Percentiles rank a stretch among this genome's conserved stretches.
Conservation (phyloP, 35 echinoderm and acorn worm genomes). For the Diadema setosum region DNA sequence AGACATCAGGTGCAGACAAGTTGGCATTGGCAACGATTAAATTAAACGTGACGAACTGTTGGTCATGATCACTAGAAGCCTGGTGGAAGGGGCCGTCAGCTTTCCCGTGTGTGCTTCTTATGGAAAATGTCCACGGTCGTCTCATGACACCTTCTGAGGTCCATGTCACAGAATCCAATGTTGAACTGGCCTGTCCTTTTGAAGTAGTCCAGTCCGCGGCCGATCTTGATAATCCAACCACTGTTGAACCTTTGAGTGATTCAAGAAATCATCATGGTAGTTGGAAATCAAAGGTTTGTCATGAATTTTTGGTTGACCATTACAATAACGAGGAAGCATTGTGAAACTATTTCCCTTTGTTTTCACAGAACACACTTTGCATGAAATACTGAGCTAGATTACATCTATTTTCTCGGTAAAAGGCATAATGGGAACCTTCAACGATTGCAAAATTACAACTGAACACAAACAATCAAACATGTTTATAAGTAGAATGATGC, state of each 20-base stretch:
- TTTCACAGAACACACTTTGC: neutral
- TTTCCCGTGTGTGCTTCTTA: constrained; percentile 56
- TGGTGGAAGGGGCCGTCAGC: too few species aligned
- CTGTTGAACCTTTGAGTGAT: constrained; percentile 74
- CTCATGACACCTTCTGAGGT: constrained; percentile 87
- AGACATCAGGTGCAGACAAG: too few species aligned
- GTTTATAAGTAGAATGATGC: too few species aligned
- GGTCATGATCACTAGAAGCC: too few species aligned
- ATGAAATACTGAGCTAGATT: neutral
- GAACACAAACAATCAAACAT: too few species aligned
- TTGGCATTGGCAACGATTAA: too few species aligned
- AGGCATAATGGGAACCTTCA: neutral
- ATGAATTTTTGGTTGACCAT: too few species aligned
- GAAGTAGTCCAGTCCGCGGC: constrained; percentile 94
- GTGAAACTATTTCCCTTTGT: neutral
- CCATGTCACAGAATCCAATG: constrained; percentile 91
- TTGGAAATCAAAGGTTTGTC: too few species aligned
- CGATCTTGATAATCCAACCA: constrained; percentile 99
- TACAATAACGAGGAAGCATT: neutral
- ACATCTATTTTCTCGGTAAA: neutral
- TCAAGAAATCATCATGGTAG: too few species aligned
- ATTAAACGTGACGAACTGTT: too few species aligned
- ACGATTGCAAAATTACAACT: too few species aligned
- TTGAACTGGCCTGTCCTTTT: constrained; percentile 74
- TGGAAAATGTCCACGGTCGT: constrained; percentile 97